These are phyloP conservation scores for Coracopsis vasa DNA, from an alignment of 2,113 vertebrate genomes.

Conservation along the genomic window DNA sequence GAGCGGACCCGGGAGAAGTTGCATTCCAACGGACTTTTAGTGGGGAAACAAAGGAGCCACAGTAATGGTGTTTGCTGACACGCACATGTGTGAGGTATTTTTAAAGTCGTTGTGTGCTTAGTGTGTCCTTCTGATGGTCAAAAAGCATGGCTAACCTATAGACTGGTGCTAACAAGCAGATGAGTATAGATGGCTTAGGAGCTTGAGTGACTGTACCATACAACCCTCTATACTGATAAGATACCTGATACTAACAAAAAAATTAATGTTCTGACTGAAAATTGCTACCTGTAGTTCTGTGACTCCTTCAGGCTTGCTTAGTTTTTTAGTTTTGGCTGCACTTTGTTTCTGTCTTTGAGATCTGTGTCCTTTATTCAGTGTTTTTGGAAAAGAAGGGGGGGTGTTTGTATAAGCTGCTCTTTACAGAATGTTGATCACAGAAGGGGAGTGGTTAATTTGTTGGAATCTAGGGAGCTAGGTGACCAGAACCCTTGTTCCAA, in stretches of 20 bases:
- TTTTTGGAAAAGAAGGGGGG: background rate
- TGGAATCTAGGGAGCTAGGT: background rate
- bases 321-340: background rate
- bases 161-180: background rate
- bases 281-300: background rate
- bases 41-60: too few relatives aligned
- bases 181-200: background rate
- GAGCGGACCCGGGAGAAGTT: too few relatives aligned
- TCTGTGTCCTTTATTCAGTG: background rate
- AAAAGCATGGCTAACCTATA: background rate
- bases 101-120: background rate
- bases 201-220: background rate
- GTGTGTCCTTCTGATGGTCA: background rate
- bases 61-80: too few relatives aligned
- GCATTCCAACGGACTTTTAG: too few relatives aligned
- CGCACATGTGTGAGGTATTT: background rate
- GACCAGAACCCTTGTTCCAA: background rate
- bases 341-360: background rate
- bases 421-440: background rate
- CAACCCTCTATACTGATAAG: background rate
- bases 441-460: background rate
- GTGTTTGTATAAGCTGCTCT: background rate
- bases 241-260: background rate
- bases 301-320: background rate
- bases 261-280: background rate